These are phyloP conservation scores for Gallirallus australis DNA, from an alignment of 2,797 vertebrate genomes.

Conservation along the genomic window DNA sequence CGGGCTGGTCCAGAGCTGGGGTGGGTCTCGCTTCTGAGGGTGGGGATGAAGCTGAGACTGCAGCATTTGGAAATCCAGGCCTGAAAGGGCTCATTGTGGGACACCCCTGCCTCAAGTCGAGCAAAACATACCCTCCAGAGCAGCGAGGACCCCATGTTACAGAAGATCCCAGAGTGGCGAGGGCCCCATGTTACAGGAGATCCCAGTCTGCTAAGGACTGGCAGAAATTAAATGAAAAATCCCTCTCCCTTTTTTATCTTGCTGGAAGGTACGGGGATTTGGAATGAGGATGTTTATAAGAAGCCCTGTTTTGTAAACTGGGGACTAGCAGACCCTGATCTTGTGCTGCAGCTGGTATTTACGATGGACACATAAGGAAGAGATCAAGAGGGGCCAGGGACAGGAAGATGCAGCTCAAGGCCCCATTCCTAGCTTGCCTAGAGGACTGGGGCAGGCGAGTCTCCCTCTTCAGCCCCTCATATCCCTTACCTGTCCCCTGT, in stretches of 20 bases:
- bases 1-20: not conserved
- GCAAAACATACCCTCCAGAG: not conserved
- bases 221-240: not conserved
- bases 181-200: not conserved
- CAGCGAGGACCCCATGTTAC: not conserved
- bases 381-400: not conserved
- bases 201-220: accelerated
- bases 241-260: not conserved
- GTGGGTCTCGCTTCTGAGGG: accelerated
- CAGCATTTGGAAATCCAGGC: not conserved
- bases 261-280: not conserved
- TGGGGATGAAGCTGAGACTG: not conserved
- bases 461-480: not conserved
- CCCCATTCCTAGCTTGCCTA: not conserved
- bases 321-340: not conserved
- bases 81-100: not conserved
- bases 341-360: not conserved
- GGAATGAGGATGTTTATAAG: constrained; percentile 33
- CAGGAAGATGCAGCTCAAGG: not conserved
- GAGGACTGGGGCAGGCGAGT: not conserved
- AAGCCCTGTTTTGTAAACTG: not conserved
- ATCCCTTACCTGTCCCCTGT: not conserved
- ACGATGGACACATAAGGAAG: not conserved
- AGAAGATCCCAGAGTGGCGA: not conserved
- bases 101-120: not conserved